Evolutionary conservation across 2,888 invertebrate species (phyloP), one percentile per base, ranked within the genome.

Genomic region (Campopleginae sp.): DNA sequence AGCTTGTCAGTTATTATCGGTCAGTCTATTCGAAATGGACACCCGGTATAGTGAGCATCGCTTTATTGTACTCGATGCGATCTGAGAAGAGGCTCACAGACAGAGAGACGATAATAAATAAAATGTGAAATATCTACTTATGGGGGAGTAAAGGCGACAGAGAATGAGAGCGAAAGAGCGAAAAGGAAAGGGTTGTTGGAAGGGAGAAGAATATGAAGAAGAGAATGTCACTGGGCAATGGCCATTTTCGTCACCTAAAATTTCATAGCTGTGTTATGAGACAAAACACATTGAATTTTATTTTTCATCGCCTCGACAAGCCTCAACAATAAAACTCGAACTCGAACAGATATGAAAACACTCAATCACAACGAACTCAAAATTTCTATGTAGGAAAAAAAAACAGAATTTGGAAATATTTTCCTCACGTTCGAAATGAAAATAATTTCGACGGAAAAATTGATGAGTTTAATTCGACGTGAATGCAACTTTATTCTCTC

Each of bases 161-260:
- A 71, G 71, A 44, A 71, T 46, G 61, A 31, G 51, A 71, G 75
- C 70, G 71, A 42, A 61, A 58, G 61, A 31, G 7, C 2, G 23
- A 6, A 33, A 61, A 17, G 31, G 17, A 23, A 61, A 23, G 44
- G 23, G n/a, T 48, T 71, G 48, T 14, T 17, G 48, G 23, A 42
- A 51, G 42, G 48, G 42, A 42, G 44, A 74, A 66, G 44, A 68
- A 71, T 12, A 72, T 19, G 63, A 71, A 70, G 10, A 68, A 48
- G 27, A 48, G 27, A 71, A 77, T 71, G 63, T 70, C 68, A 63
- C 48, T 44, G 65, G 48, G 70, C 79, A 79, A 79, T 75, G 74
- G 74, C 74, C 75, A 83, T 83, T 83, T 79, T 75, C 83, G 75
- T 83, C 83, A 83, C 83, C 83, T 83, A 71, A 74, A 79, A 80